Evolutionary conservation across 2,888 invertebrate species (phyloP).

Genomic region (Tiliacea citrago): DNA sequence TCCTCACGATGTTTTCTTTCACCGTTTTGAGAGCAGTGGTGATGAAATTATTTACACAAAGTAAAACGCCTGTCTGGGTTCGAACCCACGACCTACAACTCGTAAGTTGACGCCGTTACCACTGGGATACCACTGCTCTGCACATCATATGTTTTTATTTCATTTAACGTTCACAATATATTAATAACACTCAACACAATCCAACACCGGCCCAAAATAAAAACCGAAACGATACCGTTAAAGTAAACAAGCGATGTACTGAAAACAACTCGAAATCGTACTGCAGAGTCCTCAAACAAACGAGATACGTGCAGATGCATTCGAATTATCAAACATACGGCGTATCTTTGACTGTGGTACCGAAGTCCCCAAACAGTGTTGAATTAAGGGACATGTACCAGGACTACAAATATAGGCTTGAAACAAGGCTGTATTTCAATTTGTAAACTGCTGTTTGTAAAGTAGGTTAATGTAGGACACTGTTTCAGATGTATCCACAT

Average conservation of each 20-base stretch:
- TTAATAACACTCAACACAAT: not conserved
- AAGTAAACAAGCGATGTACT: constrained; percentile 24
- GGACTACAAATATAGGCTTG: constrained; percentile 37
- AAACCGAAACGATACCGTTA: constrained; percentile 22
- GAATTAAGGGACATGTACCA: constrained; percentile 42
- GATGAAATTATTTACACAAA: no score
- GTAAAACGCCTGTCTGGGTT: no score
- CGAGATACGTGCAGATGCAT: constrained; percentile 61
- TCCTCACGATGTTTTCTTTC: no score
- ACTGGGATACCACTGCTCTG: no score
- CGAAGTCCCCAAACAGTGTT: constrained; percentile 54
- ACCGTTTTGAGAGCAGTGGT: no score
- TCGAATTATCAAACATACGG: constrained; percentile 58
- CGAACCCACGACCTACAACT: no score
- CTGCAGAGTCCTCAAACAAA: constrained; percentile 31
- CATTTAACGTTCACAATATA: not conserved
- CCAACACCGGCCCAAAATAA: constrained; percentile 22
- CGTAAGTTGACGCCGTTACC: no score
- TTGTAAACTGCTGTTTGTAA: constrained; percentile 19
- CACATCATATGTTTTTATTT: not conserved
- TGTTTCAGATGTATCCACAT: not conserved
- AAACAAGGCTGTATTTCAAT: constrained; percentile 33
- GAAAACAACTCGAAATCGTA: constrained; percentile 44
- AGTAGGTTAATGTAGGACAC: not conserved
- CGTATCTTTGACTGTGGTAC: constrained; percentile 35